phyloP scores from a whole-genome alignment of 92 coral and sea anemone genomes.

The Phenganax marumi region DNA sequence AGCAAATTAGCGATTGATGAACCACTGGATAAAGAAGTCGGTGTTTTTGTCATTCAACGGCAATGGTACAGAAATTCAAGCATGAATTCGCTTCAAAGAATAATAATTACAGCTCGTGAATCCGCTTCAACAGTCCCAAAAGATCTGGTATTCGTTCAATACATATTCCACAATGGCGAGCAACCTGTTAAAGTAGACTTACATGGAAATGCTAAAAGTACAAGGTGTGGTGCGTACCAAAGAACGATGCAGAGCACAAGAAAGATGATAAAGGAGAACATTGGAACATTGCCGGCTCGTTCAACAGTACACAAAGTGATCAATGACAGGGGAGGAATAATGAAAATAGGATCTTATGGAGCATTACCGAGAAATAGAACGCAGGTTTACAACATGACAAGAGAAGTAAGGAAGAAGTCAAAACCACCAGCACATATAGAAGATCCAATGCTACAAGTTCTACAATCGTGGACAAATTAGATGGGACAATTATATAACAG shows the following conservation, averaged over 20 bases:
- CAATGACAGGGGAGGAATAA: conserved; percentile 50
- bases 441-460: conserved; percentile 50
- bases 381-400: conserved; percentile 48
- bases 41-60: conserved; percentile 45
- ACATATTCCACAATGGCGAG: conserved; percentile 56
- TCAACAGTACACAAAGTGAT: conserved; percentile 41
- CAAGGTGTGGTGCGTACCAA: conserved; percentile 23
- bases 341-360: conserved; percentile 45
- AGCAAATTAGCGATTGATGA: conserved; percentile 17
- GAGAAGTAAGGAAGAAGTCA: conserved; percentile 13
- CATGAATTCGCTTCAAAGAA: conserved; percentile 50
- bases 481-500: too few species aligned
- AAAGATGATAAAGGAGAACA: conserved; percentile 40
- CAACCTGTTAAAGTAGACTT: conserved; percentile 39
- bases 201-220: conserved; percentile 52
- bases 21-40: conserved; percentile 13
- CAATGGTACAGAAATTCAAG: conserved; percentile 53
- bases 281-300: conserved; percentile 43
- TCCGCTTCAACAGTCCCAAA: conserved; percentile 36
- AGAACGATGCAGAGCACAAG: conserved; percentile 52
- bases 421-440: background rate
- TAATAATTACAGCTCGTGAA: conserved; percentile 40
- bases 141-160: conserved; percentile 50
- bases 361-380: conserved; percentile 46
- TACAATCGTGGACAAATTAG: too few species aligned